Evolutionary conservation across 2,797 vertebrate species (phyloP), one percentile per base, ranked within the genome.

Genomic region (Saguinus oedipus): DNA sequence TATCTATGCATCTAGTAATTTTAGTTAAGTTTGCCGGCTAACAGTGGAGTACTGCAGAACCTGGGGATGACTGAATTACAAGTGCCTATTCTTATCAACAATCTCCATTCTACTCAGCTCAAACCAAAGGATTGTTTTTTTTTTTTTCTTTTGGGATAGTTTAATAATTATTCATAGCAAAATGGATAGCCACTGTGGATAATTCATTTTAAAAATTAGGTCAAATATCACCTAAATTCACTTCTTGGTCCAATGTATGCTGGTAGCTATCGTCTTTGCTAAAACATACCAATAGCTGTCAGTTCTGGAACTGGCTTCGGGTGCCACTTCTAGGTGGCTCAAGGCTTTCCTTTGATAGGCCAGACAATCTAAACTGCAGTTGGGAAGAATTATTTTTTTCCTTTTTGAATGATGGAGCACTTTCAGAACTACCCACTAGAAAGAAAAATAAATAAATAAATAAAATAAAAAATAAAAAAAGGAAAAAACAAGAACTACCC

Each of bases 101-200:
- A 57, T 13, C 7, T 48, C 59, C 72, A 55, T 33, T 91, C 59
- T 48, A 27, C 57, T 87, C 42, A 75, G 79, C 44, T 12, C 30
- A 91, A 82, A 93, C 19, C 61, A 79, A 96, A 82, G 74, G 30
- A 81, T 19, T 4, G 24, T 22, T 88, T 84, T 55, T 22, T 53
- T 53, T 55, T 22, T 55, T 53, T 19, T 4, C 50, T 53, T 22
- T 55, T 55, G 85, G 74, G n/a, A 85, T 24, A 7, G 24, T 33
- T 88, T 84, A 85, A 94, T 78, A 76, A 83, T 92, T 93, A 80
- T 14, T 80, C 81, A 88, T 5, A 26, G 50, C 39, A 94, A 94
- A 95, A 64, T n/a, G 68, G 68, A 92, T 9, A 27, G 33, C n/a
- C 26, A 70, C 83, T 36, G 20, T 89, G 53, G 68, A 78, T 84